Conservation (phyloP, 2,113 vertebrate genomes). For the Artemisiospiza belli region DNA sequence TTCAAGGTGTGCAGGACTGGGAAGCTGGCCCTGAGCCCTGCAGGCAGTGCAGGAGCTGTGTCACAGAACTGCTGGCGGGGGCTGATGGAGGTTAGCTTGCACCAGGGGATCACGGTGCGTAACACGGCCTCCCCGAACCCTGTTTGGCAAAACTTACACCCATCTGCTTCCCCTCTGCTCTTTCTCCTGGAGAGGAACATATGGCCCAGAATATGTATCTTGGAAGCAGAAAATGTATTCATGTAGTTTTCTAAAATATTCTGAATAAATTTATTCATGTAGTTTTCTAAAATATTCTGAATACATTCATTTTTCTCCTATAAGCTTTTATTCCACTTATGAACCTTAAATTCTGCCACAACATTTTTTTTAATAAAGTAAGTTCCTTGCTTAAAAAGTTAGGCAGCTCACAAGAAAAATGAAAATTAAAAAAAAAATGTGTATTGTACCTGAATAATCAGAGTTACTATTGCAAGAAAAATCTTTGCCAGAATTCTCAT, state of each 20-base stretch:
- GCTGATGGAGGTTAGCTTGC: background rate
- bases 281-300: background rate
- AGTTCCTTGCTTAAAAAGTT: background rate
- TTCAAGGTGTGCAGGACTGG: background rate
- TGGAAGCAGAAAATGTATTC: slow-evolving; percentile 4
- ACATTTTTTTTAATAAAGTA: background rate
- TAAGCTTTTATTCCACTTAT: background rate
- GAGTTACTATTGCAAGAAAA: background rate
- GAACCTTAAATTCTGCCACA: background rate
- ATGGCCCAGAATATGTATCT: slow-evolving; percentile 9
- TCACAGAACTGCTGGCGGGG: background rate
- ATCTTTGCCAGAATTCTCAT: background rate
- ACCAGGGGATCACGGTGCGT: background rate
- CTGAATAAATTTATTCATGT: background rate
- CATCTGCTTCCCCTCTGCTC: slow-evolving; percentile 58
- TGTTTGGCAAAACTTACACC: background rate
- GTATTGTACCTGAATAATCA: background rate
- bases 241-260: background rate
- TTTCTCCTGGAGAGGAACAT: slow-evolving; percentile 40
- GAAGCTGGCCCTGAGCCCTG: background rate
- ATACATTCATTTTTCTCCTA: background rate
- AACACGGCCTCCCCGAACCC: background rate
- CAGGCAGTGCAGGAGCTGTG: slow-evolving; percentile 2
- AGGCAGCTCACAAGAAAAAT: background rate
- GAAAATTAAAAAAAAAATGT: background rate